These are phyloP conservation scores for Pterostichus niger DNA, from an alignment of 2,888 invertebrate species.

Conservation along the genomic window DNA sequence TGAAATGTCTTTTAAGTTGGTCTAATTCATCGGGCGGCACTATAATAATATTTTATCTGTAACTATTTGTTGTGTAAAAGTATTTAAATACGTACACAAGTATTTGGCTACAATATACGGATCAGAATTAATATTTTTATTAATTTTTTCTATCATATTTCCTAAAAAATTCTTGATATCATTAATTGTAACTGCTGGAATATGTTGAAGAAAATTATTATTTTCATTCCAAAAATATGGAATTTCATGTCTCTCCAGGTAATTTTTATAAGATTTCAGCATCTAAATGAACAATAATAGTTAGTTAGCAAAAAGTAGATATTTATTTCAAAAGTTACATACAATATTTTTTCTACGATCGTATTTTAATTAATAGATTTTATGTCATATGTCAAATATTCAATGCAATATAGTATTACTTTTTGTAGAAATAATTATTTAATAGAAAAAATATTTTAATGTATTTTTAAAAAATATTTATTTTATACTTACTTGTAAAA, in stretches of 20 bases:
- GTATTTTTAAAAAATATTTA: not conserved
- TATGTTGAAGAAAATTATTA: slow-evolving; percentile 70
- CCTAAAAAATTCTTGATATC: slow-evolving; percentile 74
- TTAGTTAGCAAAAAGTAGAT: too few relatives aligned
- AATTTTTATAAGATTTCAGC: slow-evolving; percentile 72
- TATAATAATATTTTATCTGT: not conserved
- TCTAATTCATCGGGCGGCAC: slow-evolving; percentile 10
- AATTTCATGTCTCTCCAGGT: slow-evolving; percentile 70
- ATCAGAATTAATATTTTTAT: slow-evolving; percentile 70
- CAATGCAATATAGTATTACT: too few relatives aligned
- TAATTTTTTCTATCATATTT: slow-evolving; percentile 76
- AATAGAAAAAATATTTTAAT: too few relatives aligned
- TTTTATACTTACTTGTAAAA: slow-evolving; percentile 69
- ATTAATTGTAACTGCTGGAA: not conserved
- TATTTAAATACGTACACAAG: slow-evolving; percentile 72
- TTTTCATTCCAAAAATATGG: slow-evolving; percentile 75
- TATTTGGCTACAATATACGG: slow-evolving; percentile 71
- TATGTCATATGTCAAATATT: too few relatives aligned
- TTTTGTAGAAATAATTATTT: too few relatives aligned
- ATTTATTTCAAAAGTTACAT: too few relatives aligned
- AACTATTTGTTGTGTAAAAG: not conserved
- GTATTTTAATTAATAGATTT: too few relatives aligned
- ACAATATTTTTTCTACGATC: too few relatives aligned
- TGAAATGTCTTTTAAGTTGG: slow-evolving; percentile 3
- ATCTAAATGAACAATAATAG: slow-evolving; percentile 70